Evolutionary conservation across 2,797 vertebrate species (phyloP).

Genomic region (Cygnus olor): DNA sequence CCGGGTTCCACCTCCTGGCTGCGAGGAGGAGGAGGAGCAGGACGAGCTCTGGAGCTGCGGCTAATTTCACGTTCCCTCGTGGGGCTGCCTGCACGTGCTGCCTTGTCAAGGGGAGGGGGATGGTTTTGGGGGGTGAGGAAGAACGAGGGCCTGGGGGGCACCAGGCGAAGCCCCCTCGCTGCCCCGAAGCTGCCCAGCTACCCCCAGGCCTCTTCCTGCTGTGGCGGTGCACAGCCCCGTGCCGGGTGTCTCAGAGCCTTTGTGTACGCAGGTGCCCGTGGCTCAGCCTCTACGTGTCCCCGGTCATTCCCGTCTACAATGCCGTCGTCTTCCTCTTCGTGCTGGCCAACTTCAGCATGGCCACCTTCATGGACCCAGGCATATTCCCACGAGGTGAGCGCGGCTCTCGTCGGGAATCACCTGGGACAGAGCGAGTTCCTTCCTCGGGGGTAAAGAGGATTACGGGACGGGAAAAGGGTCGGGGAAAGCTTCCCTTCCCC

Average conservation of each 20-base stretch:
- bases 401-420: not conserved
- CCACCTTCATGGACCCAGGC: conserved; percentile 98
- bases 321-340: conserved; percentile 94
- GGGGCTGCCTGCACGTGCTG: accelerated
- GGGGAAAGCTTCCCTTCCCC: accelerated
- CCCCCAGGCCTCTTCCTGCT: not conserved
- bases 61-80: not conserved
- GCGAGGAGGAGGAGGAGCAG: not conserved
- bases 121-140: not conserved
- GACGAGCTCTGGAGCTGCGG: not conserved
- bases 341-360: conserved; percentile 98
- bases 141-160: no score
- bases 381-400: conserved; percentile 95
- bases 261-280: conserved; percentile 88
- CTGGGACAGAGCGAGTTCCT: not conserved
- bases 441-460: not conserved
- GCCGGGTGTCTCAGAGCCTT: not conserved
- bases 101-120: no score
- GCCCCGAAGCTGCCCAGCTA: no score
- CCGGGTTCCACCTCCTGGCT: not conserved
- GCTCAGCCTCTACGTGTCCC: conserved; percentile 88
- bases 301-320: conserved; percentile 90
- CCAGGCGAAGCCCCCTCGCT: no score
- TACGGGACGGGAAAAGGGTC: not conserved
- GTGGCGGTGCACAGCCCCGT: no score